phyloP scores from a whole-genome alignment of 1,140 invertebrate species.

The Drepana arcuata region DNA sequence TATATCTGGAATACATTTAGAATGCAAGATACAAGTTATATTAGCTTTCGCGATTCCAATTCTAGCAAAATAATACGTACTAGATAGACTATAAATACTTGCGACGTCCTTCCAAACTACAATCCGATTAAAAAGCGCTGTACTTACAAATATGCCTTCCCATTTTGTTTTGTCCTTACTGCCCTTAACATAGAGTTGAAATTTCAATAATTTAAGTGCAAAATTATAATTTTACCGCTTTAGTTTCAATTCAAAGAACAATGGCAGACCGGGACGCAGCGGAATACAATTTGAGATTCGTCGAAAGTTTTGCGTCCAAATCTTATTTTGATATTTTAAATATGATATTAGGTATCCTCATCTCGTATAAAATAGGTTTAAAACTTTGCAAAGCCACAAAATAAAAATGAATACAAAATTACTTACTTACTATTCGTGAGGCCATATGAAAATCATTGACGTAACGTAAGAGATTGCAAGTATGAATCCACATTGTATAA shows the following conservation, averaged over 20 bases:
- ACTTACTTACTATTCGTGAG: too few species aligned
- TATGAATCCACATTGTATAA: too few species aligned
- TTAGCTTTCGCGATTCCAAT: too few species aligned
- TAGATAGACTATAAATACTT: constrained; percentile 9
- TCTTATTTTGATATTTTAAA: constrained; percentile 25
- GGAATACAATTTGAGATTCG: constrained; percentile 20
- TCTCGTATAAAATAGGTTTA: too few species aligned
- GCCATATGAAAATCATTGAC: too few species aligned
- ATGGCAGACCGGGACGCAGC: constrained; percentile 11
- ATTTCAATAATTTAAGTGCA: not conserved
- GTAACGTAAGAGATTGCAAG: too few species aligned
- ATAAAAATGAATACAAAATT: too few species aligned
- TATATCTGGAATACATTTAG: too few species aligned
- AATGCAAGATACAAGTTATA: too few species aligned
- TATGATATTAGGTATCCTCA: too few species aligned
- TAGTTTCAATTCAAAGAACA: constrained; percentile 17
- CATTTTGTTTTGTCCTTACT: not conserved
- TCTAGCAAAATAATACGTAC: too few species aligned
- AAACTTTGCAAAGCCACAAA: too few species aligned
- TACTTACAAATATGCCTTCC: constrained; percentile 1
- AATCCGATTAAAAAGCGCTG: constrained; percentile 16
- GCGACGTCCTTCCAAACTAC: constrained; percentile 5
- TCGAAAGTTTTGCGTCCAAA: constrained; percentile 15
- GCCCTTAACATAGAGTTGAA: not conserved
- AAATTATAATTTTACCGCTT: constrained; percentile 12